Evolutionary conservation across 2,113 vertebrate species (phyloP), one percentile per base, ranked within the genome.

Genomic region (Stigmatopora nigra): DNA sequence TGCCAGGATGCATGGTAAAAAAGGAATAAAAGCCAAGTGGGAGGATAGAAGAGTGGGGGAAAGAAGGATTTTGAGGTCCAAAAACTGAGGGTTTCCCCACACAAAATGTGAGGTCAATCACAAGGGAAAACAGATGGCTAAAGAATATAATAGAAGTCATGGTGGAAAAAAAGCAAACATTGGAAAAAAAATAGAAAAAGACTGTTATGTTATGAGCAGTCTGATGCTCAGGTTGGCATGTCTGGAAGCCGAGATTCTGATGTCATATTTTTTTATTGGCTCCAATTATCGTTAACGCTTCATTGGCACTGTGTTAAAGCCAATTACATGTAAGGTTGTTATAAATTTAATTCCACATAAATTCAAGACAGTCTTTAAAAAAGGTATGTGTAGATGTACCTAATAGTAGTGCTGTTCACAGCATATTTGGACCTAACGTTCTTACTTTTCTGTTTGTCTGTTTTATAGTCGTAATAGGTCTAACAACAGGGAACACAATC

Each of bases 211-310:
- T 69, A 68, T 44, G 60, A 70, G 60, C 51, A 47, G 47, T 14
- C 68, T 62, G 58, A 76, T 25, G 38, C 36, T 20, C 25, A 57
- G 72, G 72, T 73, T 44, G 13, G 66, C 67, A 68, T 38, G 63
- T 58, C 70, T 63, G 63, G 48, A 47, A 66, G 38, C 53, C 12
- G 10, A 71, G 71, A 25, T 17, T 3, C 80, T 88, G 85, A 87
- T 86, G 85, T 85, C 53, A 87, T 87, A 65, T 11, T 77, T 67
- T 83, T 44, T 78, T 77, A 84, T 78, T 81, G 79, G 78, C 57
- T 58, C 61, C 35, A 62, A 59, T 80, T 69, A 73, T 69, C 47
- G 71, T 75, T 76, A 72, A 13, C 12, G 48, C 59, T 66, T 75
- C 70, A 80, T 67, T 80, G 80, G 64, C 67, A 36, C 0, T 2